A percentile compares a stretch with the other conserved stretches of the same genome.
Conservation (phyloP, 2,888 invertebrate genomes). For the Lepeophtheirus nordmannii region DNA sequence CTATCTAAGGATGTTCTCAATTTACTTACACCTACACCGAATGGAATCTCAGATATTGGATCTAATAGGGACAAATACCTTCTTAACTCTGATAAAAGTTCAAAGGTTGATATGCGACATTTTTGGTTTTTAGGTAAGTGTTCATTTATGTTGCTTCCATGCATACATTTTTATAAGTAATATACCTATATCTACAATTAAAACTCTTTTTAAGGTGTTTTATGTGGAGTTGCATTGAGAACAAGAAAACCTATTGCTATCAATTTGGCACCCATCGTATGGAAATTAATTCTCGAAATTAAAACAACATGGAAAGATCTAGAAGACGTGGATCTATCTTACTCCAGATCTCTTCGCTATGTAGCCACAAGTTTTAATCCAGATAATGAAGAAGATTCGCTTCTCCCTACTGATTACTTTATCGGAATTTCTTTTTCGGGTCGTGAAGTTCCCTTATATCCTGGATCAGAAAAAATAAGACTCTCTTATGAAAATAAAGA, state of each 20-base stretch:
- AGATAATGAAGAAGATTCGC: neutral
- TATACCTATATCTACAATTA: neutral
- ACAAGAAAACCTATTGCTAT: slow-evolving; percentile 50
- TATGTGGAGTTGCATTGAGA: slow-evolving; percentile 48
- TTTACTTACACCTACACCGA: slow-evolving; percentile 46
- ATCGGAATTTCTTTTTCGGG: slow-evolving; percentile 48
- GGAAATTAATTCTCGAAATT: slow-evolving; percentile 47
- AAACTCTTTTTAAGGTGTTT: slow-evolving; percentile 32
- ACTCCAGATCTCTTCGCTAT: slow-evolving; percentile 43
- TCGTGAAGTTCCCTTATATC: slow-evolving; percentile 44
- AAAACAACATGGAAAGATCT: slow-evolving; percentile 44
- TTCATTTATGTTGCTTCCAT: neutral
- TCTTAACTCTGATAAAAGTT: slow-evolving; percentile 44
- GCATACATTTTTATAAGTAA: neutral
- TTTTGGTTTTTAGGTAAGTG: slow-evolving; percentile 45
- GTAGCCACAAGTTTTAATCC: slow-evolving; percentile 31
- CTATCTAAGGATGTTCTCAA: slow-evolving; percentile 40
- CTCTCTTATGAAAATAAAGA: slow-evolving; percentile 44
- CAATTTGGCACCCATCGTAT: slow-evolving; percentile 46
- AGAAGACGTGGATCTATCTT: slow-evolving; percentile 45
- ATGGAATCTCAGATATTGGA: slow-evolving; percentile 45
- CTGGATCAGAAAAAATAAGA: slow-evolving; percentile 45
- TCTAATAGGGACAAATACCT: slow-evolving; percentile 47
- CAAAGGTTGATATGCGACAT: slow-evolving; percentile 41
- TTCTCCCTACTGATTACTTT: slow-evolving; percentile 46